Percentiles rank a stretch among this genome's conserved stretches.
Evolutionary conservation across 2,797 vertebrate species (phyloP).

Genomic region (Lutra lutra): DNA sequence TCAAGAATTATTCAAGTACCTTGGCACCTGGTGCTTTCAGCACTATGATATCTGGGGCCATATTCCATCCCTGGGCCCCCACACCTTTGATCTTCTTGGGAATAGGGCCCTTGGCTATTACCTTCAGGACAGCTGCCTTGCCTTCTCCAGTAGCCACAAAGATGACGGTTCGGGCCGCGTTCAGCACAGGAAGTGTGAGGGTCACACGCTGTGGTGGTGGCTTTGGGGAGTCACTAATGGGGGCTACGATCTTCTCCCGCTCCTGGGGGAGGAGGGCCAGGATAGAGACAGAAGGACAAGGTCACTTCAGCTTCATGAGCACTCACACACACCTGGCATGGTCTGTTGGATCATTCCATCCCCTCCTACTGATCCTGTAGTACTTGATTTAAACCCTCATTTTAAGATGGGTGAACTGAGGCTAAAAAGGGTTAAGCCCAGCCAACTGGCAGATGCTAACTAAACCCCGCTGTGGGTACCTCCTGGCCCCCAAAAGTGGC

Average conservation of each 20-base stretch:
- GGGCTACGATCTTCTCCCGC: conserved; percentile 90
- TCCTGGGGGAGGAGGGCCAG: conserved; percentile 86
- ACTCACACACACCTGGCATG: background rate
- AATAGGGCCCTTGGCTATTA: conserved; percentile 61
- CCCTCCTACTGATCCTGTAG: background rate
- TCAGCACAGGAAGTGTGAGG: conserved; percentile 93
- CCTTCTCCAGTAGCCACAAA: conserved; percentile 94
- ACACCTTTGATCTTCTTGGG: background rate
- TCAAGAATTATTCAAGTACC: background rate
- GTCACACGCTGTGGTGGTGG: conserved; percentile 94
- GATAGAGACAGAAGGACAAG: rapidly evolving
- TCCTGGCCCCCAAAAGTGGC: background rate
- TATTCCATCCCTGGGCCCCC: background rate
- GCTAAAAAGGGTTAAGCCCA: background rate
- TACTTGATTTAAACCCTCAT: background rate
- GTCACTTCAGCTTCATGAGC: background rate
- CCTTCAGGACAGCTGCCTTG: conserved; percentile 94
- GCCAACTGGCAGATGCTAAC: background rate
- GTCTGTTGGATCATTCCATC: background rate
- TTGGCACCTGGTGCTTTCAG: background rate
- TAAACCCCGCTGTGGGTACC: background rate
- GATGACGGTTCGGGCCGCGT: conserved; percentile 91
- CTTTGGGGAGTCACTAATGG: conserved; percentile 95
- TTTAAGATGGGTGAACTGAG: background rate
- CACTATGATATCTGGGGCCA: background rate